Percentiles rank a stretch among this genome's conserved stretches.
phyloP scores from a whole-genome alignment of 2,797 vertebrate species.

The Garrulus glandarius region DNA sequence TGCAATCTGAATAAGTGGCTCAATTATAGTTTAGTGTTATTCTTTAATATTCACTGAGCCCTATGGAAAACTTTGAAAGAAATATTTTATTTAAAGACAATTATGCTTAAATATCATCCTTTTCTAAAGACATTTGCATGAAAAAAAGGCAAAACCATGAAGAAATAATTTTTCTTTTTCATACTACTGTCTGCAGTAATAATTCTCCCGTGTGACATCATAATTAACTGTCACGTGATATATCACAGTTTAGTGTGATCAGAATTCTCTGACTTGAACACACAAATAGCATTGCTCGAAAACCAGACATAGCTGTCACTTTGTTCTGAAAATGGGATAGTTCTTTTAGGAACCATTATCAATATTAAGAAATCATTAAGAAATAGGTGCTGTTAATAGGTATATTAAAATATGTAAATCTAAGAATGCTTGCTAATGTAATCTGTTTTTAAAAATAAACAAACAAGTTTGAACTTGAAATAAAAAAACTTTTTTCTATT shows the following conservation, averaged over 20 bases:
- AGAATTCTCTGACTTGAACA: neutral
- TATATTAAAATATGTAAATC: neutral
- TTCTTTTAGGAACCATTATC: neutral
- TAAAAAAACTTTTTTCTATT: neutral
- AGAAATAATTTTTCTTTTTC: neutral
- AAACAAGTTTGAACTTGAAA: neutral
- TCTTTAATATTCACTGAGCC: conserved; percentile 54
- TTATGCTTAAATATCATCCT: conserved; percentile 21
- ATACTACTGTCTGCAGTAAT: neutral
- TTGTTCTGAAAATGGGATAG: neutral
- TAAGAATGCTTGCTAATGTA: neutral
- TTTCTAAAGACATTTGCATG: conserved; percentile 17
- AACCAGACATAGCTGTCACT: neutral
- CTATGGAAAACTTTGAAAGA: conserved; percentile 59
- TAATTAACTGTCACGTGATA: neutral
- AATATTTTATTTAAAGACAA: conserved; percentile 51
- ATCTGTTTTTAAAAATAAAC: neutral
- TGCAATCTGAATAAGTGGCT: conserved; percentile 64
- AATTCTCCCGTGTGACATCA: neutral
- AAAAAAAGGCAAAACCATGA: neutral
- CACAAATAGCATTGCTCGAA: neutral
- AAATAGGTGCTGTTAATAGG: neutral
- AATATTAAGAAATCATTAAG: neutral
- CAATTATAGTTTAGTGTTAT: conserved; percentile 47
- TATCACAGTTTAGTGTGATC: neutral